Evolutionary conservation across 2,113 vertebrate species (phyloP).

Genomic region (Phrynosoma platyrhinos): DNA sequence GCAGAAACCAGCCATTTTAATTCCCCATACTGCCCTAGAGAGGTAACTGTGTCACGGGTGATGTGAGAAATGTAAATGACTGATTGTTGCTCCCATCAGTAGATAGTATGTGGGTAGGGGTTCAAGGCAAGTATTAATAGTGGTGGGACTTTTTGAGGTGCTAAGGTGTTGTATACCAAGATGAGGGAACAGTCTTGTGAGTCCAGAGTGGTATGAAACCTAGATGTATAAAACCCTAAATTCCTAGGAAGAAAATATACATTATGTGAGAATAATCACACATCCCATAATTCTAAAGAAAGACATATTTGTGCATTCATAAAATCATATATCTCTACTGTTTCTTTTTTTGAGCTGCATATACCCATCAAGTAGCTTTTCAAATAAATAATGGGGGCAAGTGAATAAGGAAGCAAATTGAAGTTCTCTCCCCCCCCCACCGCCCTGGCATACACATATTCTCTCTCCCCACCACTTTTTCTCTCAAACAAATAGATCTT

Average conservation of each 20-base stretch:
- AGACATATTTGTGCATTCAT: neutral
- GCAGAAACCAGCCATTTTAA: neutral
- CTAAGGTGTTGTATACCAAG: neutral
- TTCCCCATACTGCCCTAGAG: neutral
- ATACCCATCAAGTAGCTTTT: slow-evolving; percentile 69
- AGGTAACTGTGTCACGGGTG: neutral
- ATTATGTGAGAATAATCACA: neutral
- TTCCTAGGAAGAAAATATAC: neutral
- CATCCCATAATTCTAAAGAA: neutral
- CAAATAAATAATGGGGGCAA: slow-evolving; percentile 73
- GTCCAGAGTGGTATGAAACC: neutral
- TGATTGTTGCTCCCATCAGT: too few species aligned
- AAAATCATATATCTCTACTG: neutral
- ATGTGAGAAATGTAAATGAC: neutral
- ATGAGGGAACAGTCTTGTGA: too few species aligned
- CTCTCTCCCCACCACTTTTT: neutral
- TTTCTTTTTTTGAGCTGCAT: slow-evolving; percentile 50
- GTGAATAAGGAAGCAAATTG: slow-evolving; percentile 77
- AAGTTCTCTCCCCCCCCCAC: neutral
- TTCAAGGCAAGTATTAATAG: neutral
- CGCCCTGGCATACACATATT: too few species aligned
- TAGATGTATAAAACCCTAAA: neutral
- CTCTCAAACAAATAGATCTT: slow-evolving; percentile 72
- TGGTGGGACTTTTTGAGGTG: neutral
- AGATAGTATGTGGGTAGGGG: neutral